phyloP scores from a whole-genome alignment of 2,113 vertebrate species.

The Brachionichthys hirsutus region DNA sequence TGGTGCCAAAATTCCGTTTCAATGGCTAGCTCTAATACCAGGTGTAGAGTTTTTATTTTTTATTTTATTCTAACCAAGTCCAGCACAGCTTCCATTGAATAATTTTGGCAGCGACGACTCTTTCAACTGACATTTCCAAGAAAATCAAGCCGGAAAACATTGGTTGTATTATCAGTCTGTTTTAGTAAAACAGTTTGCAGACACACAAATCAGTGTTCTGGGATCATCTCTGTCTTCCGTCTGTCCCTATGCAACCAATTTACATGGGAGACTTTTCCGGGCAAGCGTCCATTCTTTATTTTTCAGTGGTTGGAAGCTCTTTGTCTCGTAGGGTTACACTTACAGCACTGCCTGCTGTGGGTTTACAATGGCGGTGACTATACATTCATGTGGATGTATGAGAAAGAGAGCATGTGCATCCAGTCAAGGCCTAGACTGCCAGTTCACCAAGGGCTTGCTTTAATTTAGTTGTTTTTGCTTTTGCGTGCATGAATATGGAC shows the following conservation, averaged over 20 bases:
- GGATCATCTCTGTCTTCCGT: conserved; percentile 16
- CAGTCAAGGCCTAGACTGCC: conserved; percentile 29
- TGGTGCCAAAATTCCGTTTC: background rate
- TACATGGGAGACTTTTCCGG: conserved; percentile 28
- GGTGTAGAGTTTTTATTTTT: conserved; percentile 3
- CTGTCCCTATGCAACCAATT: conserved; percentile 16
- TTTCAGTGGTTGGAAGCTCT: conserved; percentile 20
- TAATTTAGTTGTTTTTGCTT: conserved; percentile 33
- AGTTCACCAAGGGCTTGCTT: conserved; percentile 11
- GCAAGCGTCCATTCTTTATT: conserved; percentile 9
- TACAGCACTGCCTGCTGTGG: conserved; percentile 14
- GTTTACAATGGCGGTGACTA: conserved; percentile 5
- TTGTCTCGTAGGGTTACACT: conserved; percentile 25
- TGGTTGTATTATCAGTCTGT: conserved; percentile 24
- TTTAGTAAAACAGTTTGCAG: conserved; percentile 11
- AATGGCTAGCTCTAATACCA: background rate
- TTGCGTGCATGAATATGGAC: conserved; percentile 21
- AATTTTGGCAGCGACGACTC: background rate
- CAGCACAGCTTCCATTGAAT: background rate
- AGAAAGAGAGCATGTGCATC: conserved; percentile 33
- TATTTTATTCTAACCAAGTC: background rate
- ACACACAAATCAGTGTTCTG: conserved; percentile 30
- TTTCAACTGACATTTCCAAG: background rate
- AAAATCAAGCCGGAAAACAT: conserved; percentile 13
- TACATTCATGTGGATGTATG: conserved; percentile 12